Conservation (phyloP, 1,140 invertebrate species). For the Cecropterus lyciades region DNA sequence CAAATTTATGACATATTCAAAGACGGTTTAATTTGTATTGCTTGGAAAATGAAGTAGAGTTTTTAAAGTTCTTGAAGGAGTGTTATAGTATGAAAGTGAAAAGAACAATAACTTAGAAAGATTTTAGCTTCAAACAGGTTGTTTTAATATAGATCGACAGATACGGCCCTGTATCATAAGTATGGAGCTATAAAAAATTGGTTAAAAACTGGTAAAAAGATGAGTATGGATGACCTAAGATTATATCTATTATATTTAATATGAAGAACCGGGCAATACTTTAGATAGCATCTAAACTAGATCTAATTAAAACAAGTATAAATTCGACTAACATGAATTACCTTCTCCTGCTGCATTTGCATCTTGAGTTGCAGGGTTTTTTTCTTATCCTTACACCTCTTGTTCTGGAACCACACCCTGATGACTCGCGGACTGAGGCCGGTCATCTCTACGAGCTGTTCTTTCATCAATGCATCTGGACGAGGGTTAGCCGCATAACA, state of each 20-base stretch:
- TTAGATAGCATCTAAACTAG: background rate
- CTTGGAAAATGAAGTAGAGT: no score
- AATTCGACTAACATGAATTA: conserved; percentile 68
- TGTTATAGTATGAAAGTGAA: no score
- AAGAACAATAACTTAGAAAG: no score
- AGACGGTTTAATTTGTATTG: no score
- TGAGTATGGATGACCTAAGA: no score
- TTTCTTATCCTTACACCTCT: conserved; percentile 99
- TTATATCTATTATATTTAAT: background rate
- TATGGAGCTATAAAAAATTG: no score
- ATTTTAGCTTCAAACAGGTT: no score
- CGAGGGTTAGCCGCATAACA: conserved; percentile 99
- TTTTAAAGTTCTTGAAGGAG: no score
- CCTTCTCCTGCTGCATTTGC: conserved; percentile 99
- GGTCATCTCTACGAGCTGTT: conserved; percentile 99
- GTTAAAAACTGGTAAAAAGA: no score
- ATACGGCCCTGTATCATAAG: no score
- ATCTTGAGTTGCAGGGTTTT: conserved; percentile 98
- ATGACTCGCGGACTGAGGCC: conserved; percentile 97
- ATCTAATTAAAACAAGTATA: conserved; percentile 22
- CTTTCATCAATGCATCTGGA: conserved; percentile 99
- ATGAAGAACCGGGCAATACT: background rate
- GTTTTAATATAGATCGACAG: no score
- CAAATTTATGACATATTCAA: no score
- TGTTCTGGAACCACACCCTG: conserved; percentile 99